Percentiles rank a stretch among this genome's conserved stretches.
Evolutionary conservation across 2,888 invertebrate species (phyloP).

Genomic region (Brachycybe producta): DNA sequence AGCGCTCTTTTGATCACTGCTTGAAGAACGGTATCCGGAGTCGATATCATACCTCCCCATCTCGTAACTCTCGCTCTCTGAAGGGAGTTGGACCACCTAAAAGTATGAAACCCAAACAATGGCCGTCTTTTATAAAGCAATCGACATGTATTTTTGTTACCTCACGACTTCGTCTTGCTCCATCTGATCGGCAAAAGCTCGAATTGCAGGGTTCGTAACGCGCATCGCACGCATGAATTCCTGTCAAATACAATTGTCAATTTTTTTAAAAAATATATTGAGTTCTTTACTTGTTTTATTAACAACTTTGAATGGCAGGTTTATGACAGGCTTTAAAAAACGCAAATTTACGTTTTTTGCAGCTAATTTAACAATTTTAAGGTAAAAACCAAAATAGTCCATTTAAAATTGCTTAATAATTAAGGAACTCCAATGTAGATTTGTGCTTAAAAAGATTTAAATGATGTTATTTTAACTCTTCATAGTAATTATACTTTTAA

Average conservation of each 20-base stretch:
- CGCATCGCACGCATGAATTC: conserved; percentile 89
- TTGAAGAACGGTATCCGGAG: conserved; percentile 85
- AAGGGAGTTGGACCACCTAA: conserved; percentile 68
- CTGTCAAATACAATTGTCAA: conserved; percentile 34
- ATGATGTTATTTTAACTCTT: no score
- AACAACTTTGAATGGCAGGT: background rate
- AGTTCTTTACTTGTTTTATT: background rate
- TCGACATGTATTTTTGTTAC: conserved; percentile 22
- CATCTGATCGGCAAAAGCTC: conserved; percentile 85
- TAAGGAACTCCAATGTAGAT: no score
- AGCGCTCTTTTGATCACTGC: conserved; percentile 85
- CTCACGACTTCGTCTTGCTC: conserved; percentile 77
- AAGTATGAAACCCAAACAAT: no score
- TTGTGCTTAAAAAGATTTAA: no score
- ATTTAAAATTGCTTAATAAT: no score
- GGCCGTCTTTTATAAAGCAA: no score
- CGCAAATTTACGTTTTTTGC: background rate
- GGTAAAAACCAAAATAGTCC: no score
- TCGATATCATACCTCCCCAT: conserved; percentile 98
- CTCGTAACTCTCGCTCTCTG: conserved; percentile 77
- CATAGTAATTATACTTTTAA: conserved; percentile 61
- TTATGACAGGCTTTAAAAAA: background rate
- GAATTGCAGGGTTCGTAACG: conserved; percentile 79
- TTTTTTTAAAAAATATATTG: background rate
- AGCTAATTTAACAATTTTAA: background rate